These are phyloP conservation scores for Micrasema longulum DNA, from an alignment of 1,140 invertebrate species.

Conservation along the genomic window DNA sequence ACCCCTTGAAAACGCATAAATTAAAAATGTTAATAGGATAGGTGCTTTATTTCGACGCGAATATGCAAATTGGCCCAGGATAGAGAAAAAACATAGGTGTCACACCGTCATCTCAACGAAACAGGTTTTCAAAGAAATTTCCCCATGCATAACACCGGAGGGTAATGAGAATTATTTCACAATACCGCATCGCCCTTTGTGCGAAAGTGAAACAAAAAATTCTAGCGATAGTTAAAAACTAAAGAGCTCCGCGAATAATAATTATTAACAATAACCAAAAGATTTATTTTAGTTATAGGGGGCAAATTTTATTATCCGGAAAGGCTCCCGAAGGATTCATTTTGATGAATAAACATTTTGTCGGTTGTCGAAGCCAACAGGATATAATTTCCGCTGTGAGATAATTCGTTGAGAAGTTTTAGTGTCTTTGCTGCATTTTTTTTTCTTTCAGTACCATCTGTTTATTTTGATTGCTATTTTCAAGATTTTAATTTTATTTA, in stretches of 20 bases:
- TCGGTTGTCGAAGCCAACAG: too few species aligned
- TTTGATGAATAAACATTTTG: constrained; percentile 7
- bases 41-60: constrained; percentile 16
- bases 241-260: too few species aligned
- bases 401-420: too few species aligned
- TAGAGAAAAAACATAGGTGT: constrained; percentile 48
- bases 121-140: constrained; percentile 47
- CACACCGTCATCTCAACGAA: constrained; percentile 33
- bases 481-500: too few species aligned
- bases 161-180: constrained; percentile 45
- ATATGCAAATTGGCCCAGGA: constrained; percentile 44
- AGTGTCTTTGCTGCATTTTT: too few species aligned
- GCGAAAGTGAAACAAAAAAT: constrained; percentile 42
- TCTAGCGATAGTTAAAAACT: background rate
- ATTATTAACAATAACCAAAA: constrained; percentile 22
- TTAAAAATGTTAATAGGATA: constrained; percentile 23
- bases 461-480: too few species aligned
- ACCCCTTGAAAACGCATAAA: constrained; percentile 15
- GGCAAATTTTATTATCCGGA: constrained; percentile 14
- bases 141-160: constrained; percentile 13
- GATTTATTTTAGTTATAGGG: constrained; percentile 12
- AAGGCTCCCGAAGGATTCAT: background rate
- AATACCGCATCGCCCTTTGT: constrained; percentile 47
- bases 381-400: too few species aligned
- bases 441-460: too few species aligned